Conservation (phyloP, 2,888 invertebrate species). For the Thecocarcelia acutangulata region DNA sequence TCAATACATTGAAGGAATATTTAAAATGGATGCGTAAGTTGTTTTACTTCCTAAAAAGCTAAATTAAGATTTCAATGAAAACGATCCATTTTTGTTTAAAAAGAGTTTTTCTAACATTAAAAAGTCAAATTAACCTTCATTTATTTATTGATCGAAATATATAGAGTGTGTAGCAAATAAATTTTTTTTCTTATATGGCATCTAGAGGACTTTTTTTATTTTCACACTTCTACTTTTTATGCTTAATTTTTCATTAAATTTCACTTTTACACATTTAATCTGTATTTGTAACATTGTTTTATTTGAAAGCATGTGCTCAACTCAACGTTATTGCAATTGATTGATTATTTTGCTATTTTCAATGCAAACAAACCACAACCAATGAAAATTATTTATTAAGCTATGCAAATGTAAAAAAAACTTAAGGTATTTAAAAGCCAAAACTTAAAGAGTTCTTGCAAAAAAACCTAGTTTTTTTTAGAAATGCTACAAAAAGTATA, state of each 20-base stretch:
- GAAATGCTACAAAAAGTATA: too few species aligned
- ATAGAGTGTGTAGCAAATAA: constrained; percentile 29
- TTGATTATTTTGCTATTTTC: constrained; percentile 15
- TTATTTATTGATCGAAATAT: constrained; percentile 61
- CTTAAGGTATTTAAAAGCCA: too few species aligned
- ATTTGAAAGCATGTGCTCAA: constrained; percentile 44
- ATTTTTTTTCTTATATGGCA: constrained; percentile 19
- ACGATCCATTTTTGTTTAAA: background rate
- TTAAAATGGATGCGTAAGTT: constrained; percentile 72
- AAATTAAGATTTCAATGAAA: constrained; percentile 22
- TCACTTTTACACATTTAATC: constrained; percentile 14
- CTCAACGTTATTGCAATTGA: constrained; percentile 16
- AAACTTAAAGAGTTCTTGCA: too few species aligned
- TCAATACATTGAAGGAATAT: constrained; percentile 67
- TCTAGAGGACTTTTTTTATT: constrained; percentile 34
- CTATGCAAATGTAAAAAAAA: too few species aligned
- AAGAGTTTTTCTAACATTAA: constrained; percentile 2
- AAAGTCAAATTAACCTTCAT: constrained; percentile 60
- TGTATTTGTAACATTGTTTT: constrained; percentile 21
- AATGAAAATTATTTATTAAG: background rate
- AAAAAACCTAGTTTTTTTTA: too few species aligned
- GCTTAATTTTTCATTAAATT: constrained; percentile 16
- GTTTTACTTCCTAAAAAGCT: constrained; percentile 44
- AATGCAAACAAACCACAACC: background rate
- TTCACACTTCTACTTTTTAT: constrained; percentile 1